A percentile compares a stretch with the other conserved stretches of the same genome.
Evolutionary conservation across 2,113 vertebrate genomes (phyloP).

Genomic region (Raja brachyura): DNA sequence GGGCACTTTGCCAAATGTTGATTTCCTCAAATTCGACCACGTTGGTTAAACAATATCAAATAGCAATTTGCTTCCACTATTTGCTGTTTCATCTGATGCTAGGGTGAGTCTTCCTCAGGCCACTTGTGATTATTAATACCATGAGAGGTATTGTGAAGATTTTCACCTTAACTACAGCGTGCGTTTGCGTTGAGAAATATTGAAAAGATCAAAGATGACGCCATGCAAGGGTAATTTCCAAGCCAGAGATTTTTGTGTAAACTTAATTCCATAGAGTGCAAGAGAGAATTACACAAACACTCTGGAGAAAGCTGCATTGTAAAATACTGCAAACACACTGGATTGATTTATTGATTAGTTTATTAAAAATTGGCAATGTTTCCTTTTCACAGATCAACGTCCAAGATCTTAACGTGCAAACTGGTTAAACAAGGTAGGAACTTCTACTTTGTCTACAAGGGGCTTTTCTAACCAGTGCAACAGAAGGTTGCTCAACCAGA

Average conservation of each 20-base stretch:
- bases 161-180: not conserved
- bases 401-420: conserved; percentile 82
- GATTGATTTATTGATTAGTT: not conserved
- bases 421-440: conserved; percentile 85
- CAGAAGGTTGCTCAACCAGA: not conserved
- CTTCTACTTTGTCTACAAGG: not conserved
- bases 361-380: conserved; percentile 3
- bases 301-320: not conserved
- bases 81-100: not conserved
- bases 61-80: not conserved
- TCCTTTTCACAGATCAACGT: conserved; percentile 69
- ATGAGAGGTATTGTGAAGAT: not conserved
- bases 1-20: no score
- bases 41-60: not conserved
- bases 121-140: not conserved
- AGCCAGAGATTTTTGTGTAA: not conserved
- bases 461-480: not conserved
- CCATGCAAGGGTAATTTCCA: not conserved
- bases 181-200: not conserved
- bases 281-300: not conserved
- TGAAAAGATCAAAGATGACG: not conserved
- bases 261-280: not conserved
- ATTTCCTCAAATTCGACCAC: not conserved
- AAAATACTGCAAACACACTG: not conserved
- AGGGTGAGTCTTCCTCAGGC: not conserved